phyloP scores from a whole-genome alignment of 2,888 invertebrate species.

The Pollenia griseotomentosa region DNA sequence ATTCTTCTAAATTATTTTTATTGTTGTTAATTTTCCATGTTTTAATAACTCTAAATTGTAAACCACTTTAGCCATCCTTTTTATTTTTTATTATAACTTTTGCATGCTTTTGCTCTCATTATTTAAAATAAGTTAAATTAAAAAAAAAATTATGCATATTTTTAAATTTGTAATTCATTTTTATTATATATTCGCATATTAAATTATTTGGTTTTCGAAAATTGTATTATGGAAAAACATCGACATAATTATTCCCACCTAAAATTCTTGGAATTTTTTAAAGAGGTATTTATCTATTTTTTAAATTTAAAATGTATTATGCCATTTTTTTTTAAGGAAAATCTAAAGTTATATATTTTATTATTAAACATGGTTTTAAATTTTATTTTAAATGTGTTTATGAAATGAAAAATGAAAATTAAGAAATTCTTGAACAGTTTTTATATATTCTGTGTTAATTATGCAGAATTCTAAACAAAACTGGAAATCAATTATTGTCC shows the following conservation, averaged over 20 bases:
- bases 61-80: conserved; percentile 18
- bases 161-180: conserved; percentile 26
- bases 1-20: conserved; percentile 15
- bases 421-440: background rate
- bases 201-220: conserved; percentile 2
- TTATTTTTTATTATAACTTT: conserved; percentile 18
- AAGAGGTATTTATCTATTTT: conserved; percentile 17
- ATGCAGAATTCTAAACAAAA: background rate
- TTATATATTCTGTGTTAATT: background rate
- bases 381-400: background rate
- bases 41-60: conserved; percentile 19
- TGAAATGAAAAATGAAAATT: conserved; percentile 10
- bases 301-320: conserved; percentile 25
- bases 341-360: conserved; percentile 29
- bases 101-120: conserved; percentile 30
- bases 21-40: conserved; percentile 10
- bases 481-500: conserved; percentile 36
- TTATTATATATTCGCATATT: background rate
- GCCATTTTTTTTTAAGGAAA: conserved; percentile 17
- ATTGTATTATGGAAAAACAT: conserved; percentile 13
- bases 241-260: conserved; percentile 8
- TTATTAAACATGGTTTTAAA: conserved; percentile 30
- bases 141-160: conserved; percentile 15
- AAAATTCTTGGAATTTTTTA: conserved; percentile 6
- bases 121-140: background rate